A percentile compares a stretch with the other conserved stretches of the same genome.
These are phyloP conservation scores for Glaucomys volans DNA, from an alignment of 2,113 vertebrate genomes.

Conservation along the genomic window DNA sequence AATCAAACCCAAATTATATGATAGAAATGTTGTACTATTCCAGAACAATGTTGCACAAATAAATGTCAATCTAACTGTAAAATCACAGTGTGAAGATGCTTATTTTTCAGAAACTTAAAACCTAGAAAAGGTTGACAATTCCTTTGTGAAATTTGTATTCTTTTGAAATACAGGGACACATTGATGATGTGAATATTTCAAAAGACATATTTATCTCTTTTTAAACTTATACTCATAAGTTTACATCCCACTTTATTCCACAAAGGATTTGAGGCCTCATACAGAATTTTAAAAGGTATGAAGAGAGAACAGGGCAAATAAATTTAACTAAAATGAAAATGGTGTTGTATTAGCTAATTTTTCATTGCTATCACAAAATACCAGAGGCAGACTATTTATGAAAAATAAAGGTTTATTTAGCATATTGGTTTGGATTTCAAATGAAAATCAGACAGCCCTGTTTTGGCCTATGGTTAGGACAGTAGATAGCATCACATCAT, in stretches of 20 bases:
- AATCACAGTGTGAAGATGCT: background rate
- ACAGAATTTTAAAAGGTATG: background rate
- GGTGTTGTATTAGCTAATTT: background rate
- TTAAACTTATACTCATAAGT: background rate
- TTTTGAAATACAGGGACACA: background rate
- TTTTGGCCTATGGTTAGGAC: background rate
- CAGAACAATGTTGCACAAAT: slow-evolving; percentile 7
- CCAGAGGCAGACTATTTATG: background rate
- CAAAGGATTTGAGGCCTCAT: background rate
- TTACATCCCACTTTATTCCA: background rate
- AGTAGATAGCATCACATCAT: background rate
- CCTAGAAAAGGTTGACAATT: background rate
- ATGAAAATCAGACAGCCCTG: background rate
- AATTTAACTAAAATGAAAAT: background rate
- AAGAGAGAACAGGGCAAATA: background rate
- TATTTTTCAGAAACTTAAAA: slow-evolving; percentile 56
- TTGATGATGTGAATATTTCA: slow-evolving; percentile 38
- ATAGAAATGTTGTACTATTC: background rate
- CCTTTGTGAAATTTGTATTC: background rate
- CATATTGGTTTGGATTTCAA: background rate
- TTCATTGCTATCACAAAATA: background rate
- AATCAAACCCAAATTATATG: background rate
- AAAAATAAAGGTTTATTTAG: background rate
- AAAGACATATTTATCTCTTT: slow-evolving; percentile 16
- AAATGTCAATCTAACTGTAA: slow-evolving; percentile 14